Evolutionary conservation across 92 coral and sea anemone genomes (phyloP).

Genomic region (Siderastrea radians): DNA sequence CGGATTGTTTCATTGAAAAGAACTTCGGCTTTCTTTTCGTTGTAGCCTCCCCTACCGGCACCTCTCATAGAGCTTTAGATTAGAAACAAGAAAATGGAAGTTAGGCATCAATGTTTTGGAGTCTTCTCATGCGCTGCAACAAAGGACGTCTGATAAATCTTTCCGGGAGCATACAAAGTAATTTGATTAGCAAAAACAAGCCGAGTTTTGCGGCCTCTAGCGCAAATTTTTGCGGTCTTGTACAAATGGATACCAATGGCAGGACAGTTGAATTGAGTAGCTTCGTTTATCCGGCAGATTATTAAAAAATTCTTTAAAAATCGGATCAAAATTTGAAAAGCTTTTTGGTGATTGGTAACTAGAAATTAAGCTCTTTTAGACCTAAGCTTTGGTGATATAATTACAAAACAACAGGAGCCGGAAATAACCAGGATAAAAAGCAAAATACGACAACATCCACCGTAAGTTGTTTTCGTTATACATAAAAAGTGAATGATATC

Average conservation of each 20-base stretch:
- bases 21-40: not conserved
- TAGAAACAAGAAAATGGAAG: conserved; percentile 4
- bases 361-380: not conserved
- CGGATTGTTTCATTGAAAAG: not conserved
- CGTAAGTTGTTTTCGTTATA: not conserved
- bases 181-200: conserved; percentile 24
- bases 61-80: not conserved
- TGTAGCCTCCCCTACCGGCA: conserved; percentile 2
- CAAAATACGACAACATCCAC: not conserved
- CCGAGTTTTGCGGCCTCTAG: not conserved
- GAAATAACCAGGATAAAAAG: not conserved
- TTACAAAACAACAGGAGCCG: not conserved
- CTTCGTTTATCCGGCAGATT: conserved; percentile 4
- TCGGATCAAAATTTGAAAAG: not conserved
- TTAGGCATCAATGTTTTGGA: not conserved
- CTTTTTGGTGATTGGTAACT: not conserved
- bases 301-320: not conserved
- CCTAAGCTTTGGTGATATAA: not conserved
- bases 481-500: not conserved
- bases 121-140: conserved; percentile 14
- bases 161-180: conserved; percentile 27
- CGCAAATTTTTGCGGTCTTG: conserved; percentile 17
- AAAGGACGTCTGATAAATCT: conserved; percentile 39
- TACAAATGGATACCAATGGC: not conserved
- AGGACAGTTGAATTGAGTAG: not conserved